Evolutionary conservation across 2,113 vertebrate genomes (phyloP).

Genomic region (Nesospiza acunhae): DNA sequence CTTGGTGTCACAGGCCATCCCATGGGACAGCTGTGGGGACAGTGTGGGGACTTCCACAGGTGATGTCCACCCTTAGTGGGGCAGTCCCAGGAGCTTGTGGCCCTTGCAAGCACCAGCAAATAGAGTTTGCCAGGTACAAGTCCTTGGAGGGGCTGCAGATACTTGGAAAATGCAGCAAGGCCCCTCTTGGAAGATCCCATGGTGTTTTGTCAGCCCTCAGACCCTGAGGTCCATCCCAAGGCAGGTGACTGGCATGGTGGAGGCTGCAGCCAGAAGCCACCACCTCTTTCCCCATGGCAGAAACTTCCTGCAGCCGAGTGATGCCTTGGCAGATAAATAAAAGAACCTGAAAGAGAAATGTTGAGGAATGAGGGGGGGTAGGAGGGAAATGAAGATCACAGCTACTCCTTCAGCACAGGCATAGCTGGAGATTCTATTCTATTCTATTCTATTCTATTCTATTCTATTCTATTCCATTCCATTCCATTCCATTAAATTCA

Average conservation of each 20-base stretch:
- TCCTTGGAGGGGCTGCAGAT: neutral
- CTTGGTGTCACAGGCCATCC: neutral
- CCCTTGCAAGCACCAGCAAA: neutral
- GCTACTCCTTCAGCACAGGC: neutral
- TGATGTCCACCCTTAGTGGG: neutral
- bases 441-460: fast-evolving
- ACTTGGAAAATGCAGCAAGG: neutral
- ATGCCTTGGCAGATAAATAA: slow-evolving; percentile 38
- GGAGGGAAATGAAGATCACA: neutral
- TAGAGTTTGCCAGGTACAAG: neutral
- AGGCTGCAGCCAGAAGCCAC: neutral
- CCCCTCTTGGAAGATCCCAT: neutral
- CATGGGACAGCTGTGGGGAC: neutral
- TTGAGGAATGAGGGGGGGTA: neutral
- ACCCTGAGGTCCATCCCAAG: fast-evolving
- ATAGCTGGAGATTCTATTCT: neutral
- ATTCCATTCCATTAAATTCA: neutral
- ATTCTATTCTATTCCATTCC: too few species aligned
- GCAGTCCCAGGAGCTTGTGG: fast-evolving
- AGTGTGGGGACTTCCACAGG: fast-evolving
- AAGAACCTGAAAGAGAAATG: neutral
- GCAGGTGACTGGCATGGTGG: neutral
- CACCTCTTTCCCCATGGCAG: neutral
- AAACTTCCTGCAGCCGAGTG: neutral
- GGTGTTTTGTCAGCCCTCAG: neutral